These are phyloP conservation scores for Eleginops maclovinus DNA, from an alignment of 2,113 vertebrate species.

Conservation along the genomic window DNA sequence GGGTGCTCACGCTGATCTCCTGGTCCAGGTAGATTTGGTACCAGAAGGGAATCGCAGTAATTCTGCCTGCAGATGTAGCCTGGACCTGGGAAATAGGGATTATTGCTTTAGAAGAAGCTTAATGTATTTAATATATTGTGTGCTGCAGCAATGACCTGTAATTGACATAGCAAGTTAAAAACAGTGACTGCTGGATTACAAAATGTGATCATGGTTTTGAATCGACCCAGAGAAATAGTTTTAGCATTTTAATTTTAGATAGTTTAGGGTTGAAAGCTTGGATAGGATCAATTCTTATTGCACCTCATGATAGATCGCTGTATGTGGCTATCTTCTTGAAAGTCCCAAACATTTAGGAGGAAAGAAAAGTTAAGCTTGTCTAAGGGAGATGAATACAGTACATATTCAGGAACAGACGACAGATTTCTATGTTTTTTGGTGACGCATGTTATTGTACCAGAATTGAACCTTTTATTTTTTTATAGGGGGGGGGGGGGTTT, in stretches of 20 bases:
- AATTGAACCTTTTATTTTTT: not conserved
- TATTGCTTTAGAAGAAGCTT: not conserved
- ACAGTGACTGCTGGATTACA: not conserved
- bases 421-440: not conserved
- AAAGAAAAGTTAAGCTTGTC: not conserved
- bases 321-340: too few relatives aligned
- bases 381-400: not conserved
- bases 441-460: not conserved
- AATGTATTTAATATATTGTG: too few relatives aligned
- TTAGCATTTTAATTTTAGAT: not conserved
- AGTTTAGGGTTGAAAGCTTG: not conserved
- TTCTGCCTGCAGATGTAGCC: constrained; percentile 84
- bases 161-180: not conserved
- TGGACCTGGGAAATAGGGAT: constrained; percentile 81
- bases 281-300: not conserved
- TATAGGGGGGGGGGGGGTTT: too few relatives aligned
- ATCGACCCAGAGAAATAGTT: not conserved
- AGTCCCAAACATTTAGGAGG: not conserved
- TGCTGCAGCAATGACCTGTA: too few relatives aligned
- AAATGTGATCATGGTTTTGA: not conserved
- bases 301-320: not conserved
- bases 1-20: constrained; percentile 88
- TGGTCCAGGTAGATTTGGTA: constrained; percentile 91
- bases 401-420: not conserved
- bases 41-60: constrained; percentile 97